phyloP scores from a whole-genome alignment of 2,888 invertebrate genomes.

The Cataglyphis altisquamis region DNA sequence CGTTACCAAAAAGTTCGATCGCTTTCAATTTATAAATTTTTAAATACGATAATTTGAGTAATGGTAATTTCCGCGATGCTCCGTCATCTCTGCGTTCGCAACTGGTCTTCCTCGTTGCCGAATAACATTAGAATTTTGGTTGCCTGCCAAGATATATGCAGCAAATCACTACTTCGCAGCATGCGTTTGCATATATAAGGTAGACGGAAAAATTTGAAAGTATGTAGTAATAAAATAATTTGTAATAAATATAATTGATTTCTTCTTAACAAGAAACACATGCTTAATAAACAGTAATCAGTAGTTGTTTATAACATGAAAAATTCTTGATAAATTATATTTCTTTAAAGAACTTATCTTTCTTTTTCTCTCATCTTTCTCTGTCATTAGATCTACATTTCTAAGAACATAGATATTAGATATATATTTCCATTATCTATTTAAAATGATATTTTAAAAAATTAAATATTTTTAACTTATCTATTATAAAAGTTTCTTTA shows the following conservation, averaged over 20 bases:
- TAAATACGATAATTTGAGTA: constrained; percentile 53
- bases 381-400: neutral
- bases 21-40: constrained; percentile 74
- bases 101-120: constrained; percentile 74
- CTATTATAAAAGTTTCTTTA: neutral
- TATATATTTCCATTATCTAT: neutral
- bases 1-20: constrained; percentile 62
- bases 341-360: neutral
- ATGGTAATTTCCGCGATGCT: constrained; percentile 75
- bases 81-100: constrained; percentile 65
- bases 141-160: constrained; percentile 81
- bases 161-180: constrained; percentile 62
- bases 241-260: constrained; percentile 14
- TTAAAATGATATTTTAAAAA: neutral
- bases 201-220: neutral
- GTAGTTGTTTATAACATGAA: neutral
- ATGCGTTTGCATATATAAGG: neutral
- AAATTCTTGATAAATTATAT: neutral
- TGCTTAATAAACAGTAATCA: neutral
- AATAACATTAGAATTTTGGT: constrained; percentile 82
- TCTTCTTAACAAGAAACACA: neutral
- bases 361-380: neutral
- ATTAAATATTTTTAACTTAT: neutral
- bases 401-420: neutral
- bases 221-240: neutral